Conservation (phyloP, 2,113 vertebrate species). For the Pagrus major region DNA sequence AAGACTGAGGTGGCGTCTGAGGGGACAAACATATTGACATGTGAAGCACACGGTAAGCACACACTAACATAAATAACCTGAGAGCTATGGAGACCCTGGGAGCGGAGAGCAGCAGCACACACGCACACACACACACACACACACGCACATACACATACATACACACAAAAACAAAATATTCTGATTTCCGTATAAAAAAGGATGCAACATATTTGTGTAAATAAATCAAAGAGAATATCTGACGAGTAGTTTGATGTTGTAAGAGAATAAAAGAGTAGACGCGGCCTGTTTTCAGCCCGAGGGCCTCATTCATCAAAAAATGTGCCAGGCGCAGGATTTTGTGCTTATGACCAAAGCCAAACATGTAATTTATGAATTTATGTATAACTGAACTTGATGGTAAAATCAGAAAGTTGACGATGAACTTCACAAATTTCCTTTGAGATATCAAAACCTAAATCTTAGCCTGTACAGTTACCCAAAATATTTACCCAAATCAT, state of each 20-base stretch:
- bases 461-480: not conserved
- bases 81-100: conserved; percentile 83
- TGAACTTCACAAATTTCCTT: conserved; percentile 11
- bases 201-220: conserved; percentile 46
- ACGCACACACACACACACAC: conserved; percentile 21
- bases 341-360: conserved; percentile 58
- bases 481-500: conserved; percentile 4
- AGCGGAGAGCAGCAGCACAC: conserved; percentile 60
- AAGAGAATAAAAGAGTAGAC: conserved; percentile 58
- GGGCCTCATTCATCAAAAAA: conserved; percentile 59
- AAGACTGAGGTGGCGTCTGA: conserved; percentile 78
- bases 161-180: conserved; percentile 22
- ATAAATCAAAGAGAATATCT: conserved; percentile 28
- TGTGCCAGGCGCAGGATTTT: conserved; percentile 28
- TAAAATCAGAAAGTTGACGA: conserved; percentile 12
- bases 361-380: conserved; percentile 8
- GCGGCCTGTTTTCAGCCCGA: conserved; percentile 34
- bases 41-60: conserved; percentile 57
- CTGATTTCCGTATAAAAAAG: conserved; percentile 37
- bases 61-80: conserved; percentile 79
- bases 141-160: conserved; percentile 2
- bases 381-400: not conserved
- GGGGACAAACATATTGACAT: conserved; percentile 53
- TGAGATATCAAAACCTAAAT: conserved; percentile 26
- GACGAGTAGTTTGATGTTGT: conserved; percentile 37